Evolutionary conservation across 2,888 invertebrate species (phyloP), one percentile per base, ranked within the genome.

Genomic region (Tetramorium bicarinatum): DNA sequence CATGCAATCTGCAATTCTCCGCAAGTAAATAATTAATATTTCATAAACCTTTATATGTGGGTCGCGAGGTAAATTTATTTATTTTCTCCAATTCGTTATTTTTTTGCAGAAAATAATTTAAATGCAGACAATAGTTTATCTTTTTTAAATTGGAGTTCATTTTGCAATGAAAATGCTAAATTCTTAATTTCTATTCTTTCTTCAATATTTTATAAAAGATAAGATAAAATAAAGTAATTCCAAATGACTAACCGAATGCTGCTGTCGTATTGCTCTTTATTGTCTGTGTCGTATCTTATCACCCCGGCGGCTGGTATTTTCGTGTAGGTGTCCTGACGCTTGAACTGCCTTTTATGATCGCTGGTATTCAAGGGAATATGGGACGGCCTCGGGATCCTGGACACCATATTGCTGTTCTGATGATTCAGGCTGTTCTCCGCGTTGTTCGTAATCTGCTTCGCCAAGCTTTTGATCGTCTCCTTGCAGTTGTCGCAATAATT

Each of bases 401-500:
- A 94, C 3, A 91, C 89, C 25, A 89, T 87, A 82, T 88, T 93
- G 3, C 89, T 75, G 52, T 90, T 92, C 59, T 89, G 91, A 87
- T 91, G 90, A 80, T 87, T 89, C 75, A 90, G 85, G 41, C 88
- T 87, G 64, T 89, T 91, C 47, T 93, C 92, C 1, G 88, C 88
- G 56, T 91, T 93, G 21, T 91, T 93, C 6, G 90, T 91, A 18
- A 94, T 93, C 49, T 94, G 93, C 87, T 95, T 95, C 18, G 96
- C 96, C 86, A 96, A 94, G 84, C 95, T 95, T 84, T 95, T 96
- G 15, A 96, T 96, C 56, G 95, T 95, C 89, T 96, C 96, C 91
- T 96, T 96, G 91, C 96, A 96, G 85, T 96, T 96, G 92, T 96
- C 96, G 95, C 96, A 96, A 88, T 96, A 96, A 88, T 96, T 96